Base-by-base conservation (phyloP, 2,113 vertebrate species). In the Hypomesus transpacificus region DNA sequence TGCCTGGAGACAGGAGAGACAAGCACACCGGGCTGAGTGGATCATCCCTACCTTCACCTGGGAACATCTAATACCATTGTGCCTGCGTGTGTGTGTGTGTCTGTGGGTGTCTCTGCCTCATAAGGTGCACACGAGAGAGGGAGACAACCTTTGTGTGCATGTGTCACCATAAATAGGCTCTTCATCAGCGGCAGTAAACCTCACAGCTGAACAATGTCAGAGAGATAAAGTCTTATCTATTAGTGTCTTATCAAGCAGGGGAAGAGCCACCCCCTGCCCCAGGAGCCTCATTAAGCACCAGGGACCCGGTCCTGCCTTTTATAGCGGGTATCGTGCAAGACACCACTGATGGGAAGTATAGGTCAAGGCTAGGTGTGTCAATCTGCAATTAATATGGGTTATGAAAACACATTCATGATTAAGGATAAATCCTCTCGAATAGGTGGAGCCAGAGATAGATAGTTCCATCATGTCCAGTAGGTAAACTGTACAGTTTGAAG, bases 1-100 rank as follows among this genome's bases (percentile, higher is more conserved):
- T 94, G 85, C 94, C 94, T 95, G 86, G 69, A 82, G 73, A 21
- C 21, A 80, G 62, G 69, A 59, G 13, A 65, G 28, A 65, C 26
- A 63, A 28, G 24, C 5, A 34, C 31, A 3, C 22, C 14, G 1
- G 18, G 24, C 50, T 54, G 6, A 17, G 14, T 17, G 22, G 18
- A 11, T 3, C 11, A 26, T 28, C 60, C 63, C 60, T 70, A 20
- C 34, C 17, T 21, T 63, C 28, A 14, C 22, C 59, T 63, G 39
- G 39, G 39, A 11, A 11, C 5, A 46, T 46, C 39, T 46, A 4
- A 34, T 34, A 34, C 4, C 4, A 34, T 34, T 34, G 31, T 54
- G 14, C 14, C 52, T 9, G 52, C 17, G 54, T 56, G 54, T 7
- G n/a, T 65, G 18, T 46, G 57, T 22, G 20, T 59, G 57, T 21